A percentile compares a stretch with the other conserved stretches of the same genome.
These are phyloP conservation scores for Eupeodes luniger DNA, from an alignment of 2,888 invertebrate species.

Conservation along the genomic window DNA sequence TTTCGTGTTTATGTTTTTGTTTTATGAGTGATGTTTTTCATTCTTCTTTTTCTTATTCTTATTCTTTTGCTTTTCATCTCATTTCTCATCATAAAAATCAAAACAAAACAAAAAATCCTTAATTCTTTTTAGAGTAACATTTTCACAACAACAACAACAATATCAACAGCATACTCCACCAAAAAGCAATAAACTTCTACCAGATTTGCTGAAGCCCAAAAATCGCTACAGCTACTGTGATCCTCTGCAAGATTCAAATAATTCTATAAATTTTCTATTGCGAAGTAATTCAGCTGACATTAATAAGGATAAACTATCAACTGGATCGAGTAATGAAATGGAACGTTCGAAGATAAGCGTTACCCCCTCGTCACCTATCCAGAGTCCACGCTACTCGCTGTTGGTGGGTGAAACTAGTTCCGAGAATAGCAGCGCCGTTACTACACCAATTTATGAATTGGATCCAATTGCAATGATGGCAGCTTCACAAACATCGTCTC, in stretches of 20 bases:
- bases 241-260: conserved; percentile 68
- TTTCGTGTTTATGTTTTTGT: conserved; percentile 43
- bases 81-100: conserved; percentile 3
- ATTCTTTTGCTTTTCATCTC: conserved; percentile 38
- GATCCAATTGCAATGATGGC: conserved; percentile 81
- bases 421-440: conserved; percentile 83
- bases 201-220: conserved; percentile 78
- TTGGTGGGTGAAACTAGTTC: conserved; percentile 84
- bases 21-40: conserved; percentile 31
- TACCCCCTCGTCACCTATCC: conserved; percentile 83
- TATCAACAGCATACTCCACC: conserved; percentile 70
- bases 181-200: conserved; percentile 77
- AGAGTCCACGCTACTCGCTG: conserved; percentile 84
- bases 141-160: conserved; percentile 71
- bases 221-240: conserved; percentile 81
- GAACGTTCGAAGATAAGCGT: conserved; percentile 81
- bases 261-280: conserved; percentile 77
- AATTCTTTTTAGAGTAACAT: conserved; percentile 66
- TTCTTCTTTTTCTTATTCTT: not conserved
- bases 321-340: conserved; percentile 77
- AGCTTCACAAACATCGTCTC: conserved; percentile 69
- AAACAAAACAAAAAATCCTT: not conserved
- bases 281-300: conserved; percentile 79
- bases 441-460: conserved; percentile 83
- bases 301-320: conserved; percentile 77